phyloP scores from a whole-genome alignment of 2,113 vertebrate genomes.

The Apodemus speciosus region DNA sequence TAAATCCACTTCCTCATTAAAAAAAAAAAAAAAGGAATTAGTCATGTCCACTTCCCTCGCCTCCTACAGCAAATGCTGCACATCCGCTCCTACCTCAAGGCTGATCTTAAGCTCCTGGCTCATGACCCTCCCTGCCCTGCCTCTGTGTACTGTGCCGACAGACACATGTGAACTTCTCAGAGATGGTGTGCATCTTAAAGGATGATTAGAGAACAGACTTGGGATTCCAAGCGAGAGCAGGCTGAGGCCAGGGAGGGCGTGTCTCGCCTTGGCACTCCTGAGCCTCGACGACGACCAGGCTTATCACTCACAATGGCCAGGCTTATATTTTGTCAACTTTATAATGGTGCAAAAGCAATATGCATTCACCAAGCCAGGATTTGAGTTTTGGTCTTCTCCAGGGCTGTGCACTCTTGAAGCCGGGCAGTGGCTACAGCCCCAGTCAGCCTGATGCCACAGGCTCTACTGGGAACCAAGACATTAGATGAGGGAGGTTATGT shows the following conservation, averaged over 20 bases:
- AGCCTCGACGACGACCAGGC: no score
- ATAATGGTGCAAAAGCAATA: not conserved
- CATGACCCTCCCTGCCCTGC: not conserved
- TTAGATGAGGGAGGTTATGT: not conserved
- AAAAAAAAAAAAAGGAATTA: constrained; percentile 1
- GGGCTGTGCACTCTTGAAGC: not conserved
- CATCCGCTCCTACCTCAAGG: not conserved
- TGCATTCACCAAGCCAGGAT: not conserved
- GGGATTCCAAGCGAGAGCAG: not conserved
- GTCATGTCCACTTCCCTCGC: not conserved
- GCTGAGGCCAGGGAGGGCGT: not conserved
- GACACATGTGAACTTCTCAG: not conserved
- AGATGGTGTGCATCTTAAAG: constrained; percentile 8
- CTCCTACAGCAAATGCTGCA: not conserved
- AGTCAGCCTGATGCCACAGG: not conserved
- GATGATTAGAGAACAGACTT: not conserved
- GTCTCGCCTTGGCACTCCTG: not conserved
- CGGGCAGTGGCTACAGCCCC: not conserved
- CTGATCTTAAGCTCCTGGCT: not conserved
- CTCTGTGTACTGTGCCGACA: not conserved
- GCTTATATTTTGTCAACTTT: not conserved
- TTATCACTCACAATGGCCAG: not conserved
- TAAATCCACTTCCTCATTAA: constrained; percentile 49
- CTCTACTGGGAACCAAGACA: not conserved
- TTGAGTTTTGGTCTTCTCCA: not conserved